Evolutionary conservation across 2,113 vertebrate genomes (phyloP).

Genomic region (Spermophilus dauricus): DNA sequence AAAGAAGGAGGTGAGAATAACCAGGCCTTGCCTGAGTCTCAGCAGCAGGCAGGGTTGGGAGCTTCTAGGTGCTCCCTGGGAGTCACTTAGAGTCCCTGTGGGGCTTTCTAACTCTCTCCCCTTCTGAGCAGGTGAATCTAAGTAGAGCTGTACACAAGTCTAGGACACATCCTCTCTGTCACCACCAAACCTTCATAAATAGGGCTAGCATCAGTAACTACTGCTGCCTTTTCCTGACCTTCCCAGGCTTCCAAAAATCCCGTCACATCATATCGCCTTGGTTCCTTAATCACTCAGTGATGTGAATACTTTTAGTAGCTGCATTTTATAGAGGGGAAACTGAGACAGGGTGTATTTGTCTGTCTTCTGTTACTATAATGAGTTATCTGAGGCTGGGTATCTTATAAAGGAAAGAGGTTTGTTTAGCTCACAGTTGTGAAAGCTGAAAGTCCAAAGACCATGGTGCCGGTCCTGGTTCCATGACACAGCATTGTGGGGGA

Average conservation of each 20-base stretch:
- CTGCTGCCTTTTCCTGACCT: background rate
- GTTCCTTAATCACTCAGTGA: background rate
- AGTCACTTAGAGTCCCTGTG: background rate
- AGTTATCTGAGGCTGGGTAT: background rate
- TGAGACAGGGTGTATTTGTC: background rate
- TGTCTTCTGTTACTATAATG: background rate
- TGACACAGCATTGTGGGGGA: background rate
- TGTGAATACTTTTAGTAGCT: background rate
- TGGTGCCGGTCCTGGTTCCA: background rate
- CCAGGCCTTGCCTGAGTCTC: no score
- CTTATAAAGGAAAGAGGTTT: background rate
- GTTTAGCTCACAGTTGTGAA: background rate
- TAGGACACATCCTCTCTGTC: background rate
- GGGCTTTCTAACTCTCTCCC: background rate
- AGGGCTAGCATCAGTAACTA: background rate
- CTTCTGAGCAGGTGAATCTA: background rate
- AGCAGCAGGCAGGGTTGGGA: background rate
- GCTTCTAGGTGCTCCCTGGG: background rate
- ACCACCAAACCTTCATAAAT: background rate
- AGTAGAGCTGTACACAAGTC: background rate
- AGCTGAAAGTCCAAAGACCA: background rate
- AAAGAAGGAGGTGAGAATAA: background rate
- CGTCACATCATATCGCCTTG: rapidly evolving
- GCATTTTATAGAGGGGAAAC: background rate
- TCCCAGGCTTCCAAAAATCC: background rate